phyloP scores from a whole-genome alignment of 2,113 vertebrate species.

The Jacana jacana region DNA sequence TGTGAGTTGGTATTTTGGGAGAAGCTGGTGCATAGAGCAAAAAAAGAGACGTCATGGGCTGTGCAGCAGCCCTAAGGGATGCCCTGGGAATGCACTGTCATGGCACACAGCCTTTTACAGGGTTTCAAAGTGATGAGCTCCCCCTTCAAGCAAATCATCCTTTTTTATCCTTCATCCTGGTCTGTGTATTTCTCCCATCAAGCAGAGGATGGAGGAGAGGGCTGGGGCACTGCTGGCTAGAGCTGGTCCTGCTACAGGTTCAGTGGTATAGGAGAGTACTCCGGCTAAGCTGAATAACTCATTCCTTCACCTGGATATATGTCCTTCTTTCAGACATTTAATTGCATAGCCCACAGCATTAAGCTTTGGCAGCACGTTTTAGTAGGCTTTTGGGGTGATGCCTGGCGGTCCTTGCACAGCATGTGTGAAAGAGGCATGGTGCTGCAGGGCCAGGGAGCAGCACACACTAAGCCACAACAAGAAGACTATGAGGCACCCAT shows the following conservation, averaged over 20 bases:
- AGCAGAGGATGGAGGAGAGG: not conserved
- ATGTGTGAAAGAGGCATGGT: not conserved
- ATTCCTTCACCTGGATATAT: not conserved
- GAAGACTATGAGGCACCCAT: not conserved
- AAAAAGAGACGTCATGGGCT: not conserved
- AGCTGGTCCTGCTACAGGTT: not conserved
- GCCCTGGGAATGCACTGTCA: not conserved
- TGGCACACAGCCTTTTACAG: fast-evolving
- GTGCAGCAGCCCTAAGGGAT: not conserved
- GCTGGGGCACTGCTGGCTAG: not conserved
- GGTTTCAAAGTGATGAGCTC: fast-evolving
- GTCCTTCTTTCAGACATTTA: not conserved
- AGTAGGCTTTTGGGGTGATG: not conserved
- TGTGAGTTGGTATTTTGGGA: not conserved
- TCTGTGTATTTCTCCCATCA: not conserved
- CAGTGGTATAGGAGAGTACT: not conserved
- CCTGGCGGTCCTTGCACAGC: not conserved
- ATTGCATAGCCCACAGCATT: not conserved
- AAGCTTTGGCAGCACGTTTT: not conserved
- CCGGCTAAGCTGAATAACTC: not conserved
- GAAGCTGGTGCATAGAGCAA: not conserved
- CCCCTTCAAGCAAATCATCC: not conserved
- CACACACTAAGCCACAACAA: not conserved
- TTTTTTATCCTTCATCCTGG: not conserved
- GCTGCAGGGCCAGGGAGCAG: not conserved